Evolutionary conservation across 2,113 vertebrate species (phyloP), one percentile per base, ranked within the genome.

Genomic region (Paradoxurus hermaphroditus): DNA sequence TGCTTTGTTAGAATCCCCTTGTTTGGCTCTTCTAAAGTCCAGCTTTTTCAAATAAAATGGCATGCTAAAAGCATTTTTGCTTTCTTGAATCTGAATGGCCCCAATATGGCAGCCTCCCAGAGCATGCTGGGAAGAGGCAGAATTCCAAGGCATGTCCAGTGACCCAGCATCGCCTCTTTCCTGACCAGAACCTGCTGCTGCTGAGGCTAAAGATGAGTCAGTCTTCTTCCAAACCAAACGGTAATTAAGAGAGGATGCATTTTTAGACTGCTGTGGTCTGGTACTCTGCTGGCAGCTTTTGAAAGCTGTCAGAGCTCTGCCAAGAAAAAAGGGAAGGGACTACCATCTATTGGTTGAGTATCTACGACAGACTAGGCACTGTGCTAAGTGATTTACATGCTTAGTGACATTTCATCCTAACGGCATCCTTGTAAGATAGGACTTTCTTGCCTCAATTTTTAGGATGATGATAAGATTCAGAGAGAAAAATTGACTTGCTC

Each of bases 31-130:
- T 29, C 9, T 5, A 51, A 88, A 62, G 8, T 18, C 41, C 84
- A 97, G 84, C 31, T 92, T 94, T 95, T 98, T 97, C 67, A 78
- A 97, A 95, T 95, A 87, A 94, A 97, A 82, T 86, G 70, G 34
- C 67, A 75, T 13, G 15, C 62, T 81, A 73, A 78, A 77, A 95
- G 68, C 39, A 77, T 25, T 75, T 85, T 87, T 92, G 29, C 82
- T 97, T 53, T 90, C 59, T 53, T 90, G 59, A 46, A 19, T 77
- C 62, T 67, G 59, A 97, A 95, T 86, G 86, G 89, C 56, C 86
- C 63, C 1, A 19, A 19, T 59, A 62, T 8, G 73, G 91, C 82
- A 59, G 77, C 19, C 59, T 72, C 51, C 25, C 84, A 65, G 72
- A 79, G 89, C 93, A 84, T n/a, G 72, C 59, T 63, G 72, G 85